Evolutionary conservation across 2,797 vertebrate species (phyloP).

Genomic region (Eidolon dupreanum): DNA sequence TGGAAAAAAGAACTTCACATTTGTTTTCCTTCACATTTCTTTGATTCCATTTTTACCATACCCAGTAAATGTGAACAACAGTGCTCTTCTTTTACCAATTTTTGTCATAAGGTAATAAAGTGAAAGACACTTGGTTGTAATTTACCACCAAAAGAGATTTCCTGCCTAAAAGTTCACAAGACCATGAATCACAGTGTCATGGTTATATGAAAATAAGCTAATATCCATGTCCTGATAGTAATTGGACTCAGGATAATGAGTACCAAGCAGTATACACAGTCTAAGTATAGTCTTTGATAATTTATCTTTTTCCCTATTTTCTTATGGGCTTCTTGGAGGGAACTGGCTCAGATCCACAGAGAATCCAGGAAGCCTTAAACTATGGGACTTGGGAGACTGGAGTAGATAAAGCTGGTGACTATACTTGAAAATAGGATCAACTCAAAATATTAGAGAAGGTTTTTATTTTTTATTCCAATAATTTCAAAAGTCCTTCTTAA

Average conservation of each 20-base stretch:
- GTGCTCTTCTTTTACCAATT: slow-evolving; percentile 40
- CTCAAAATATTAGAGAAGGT: neutral
- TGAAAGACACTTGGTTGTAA: slow-evolving; percentile 45
- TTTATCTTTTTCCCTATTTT: neutral
- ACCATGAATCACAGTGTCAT: slow-evolving; percentile 14
- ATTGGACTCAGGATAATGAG: slow-evolving; percentile 44
- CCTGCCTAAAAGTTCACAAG: slow-evolving; percentile 51
- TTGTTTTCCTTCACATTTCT: neutral
- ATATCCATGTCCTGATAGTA: neutral
- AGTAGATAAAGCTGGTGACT: neutral
- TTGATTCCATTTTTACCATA: neutral
- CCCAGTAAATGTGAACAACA: neutral
- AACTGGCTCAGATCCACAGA: neutral
- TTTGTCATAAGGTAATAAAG: slow-evolving; percentile 52
- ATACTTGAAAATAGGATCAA: neutral
- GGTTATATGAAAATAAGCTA: slow-evolving; percentile 42
- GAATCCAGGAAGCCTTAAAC: neutral
- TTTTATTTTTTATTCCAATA: slow-evolving; percentile 26
- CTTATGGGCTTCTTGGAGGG: neutral
- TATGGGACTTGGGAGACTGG: neutral
- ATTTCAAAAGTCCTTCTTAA: neutral
- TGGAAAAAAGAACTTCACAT: neutral
- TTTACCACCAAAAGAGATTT: slow-evolving; percentile 41
- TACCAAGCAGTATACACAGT: neutral
- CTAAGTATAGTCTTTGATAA: neutral